A percentile compares a stretch with the other conserved stretches of the same genome.
Evolutionary conservation across 2,888 invertebrate genomes (phyloP).

Genomic region (Acleris holmiana): DNA sequence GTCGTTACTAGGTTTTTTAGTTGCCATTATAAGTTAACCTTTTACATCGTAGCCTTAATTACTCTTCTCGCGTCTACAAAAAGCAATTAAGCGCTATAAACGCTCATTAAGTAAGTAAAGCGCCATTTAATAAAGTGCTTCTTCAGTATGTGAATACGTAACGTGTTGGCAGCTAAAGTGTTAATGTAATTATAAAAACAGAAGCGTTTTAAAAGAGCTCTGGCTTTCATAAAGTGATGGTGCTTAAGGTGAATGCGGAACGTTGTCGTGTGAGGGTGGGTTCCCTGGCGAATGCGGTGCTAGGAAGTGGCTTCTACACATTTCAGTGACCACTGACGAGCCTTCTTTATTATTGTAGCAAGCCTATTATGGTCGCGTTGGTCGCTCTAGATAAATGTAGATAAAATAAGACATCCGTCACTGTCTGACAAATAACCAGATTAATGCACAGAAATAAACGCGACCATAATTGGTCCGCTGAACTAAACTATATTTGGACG

Average conservation of each 20-base stretch:
- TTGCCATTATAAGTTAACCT: constrained; percentile 24
- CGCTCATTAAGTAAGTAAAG: constrained; percentile 37
- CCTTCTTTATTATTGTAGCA: constrained; percentile 1
- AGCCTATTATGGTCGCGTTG: too few relatives aligned
- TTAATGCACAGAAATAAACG: too few relatives aligned
- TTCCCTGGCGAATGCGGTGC: constrained; percentile 57
- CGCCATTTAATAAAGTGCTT: constrained; percentile 36
- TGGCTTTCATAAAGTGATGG: constrained; percentile 61
- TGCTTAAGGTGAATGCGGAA: constrained; percentile 60
- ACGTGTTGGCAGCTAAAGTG: constrained; percentile 32
- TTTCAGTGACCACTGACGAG: constrained; percentile 1
- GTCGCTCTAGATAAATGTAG: too few relatives aligned
- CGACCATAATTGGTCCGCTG: too few relatives aligned
- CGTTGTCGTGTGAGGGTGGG: constrained; percentile 56
- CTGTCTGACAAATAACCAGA: too few relatives aligned
- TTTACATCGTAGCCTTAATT: constrained; percentile 26
- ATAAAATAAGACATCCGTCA: too few relatives aligned
- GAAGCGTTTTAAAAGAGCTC: constrained; percentile 44
- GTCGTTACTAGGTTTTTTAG: constrained; percentile 42
- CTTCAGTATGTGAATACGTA: constrained; percentile 34
- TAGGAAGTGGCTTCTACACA: constrained; percentile 34
- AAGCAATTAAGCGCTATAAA: constrained; percentile 33
- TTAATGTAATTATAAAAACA: constrained; percentile 37
- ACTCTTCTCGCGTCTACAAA: constrained; percentile 35
- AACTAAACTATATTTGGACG: too few relatives aligned